Evolutionary conservation across 1,140 invertebrate species (phyloP).

Genomic region (Drosophila insularis): DNA sequence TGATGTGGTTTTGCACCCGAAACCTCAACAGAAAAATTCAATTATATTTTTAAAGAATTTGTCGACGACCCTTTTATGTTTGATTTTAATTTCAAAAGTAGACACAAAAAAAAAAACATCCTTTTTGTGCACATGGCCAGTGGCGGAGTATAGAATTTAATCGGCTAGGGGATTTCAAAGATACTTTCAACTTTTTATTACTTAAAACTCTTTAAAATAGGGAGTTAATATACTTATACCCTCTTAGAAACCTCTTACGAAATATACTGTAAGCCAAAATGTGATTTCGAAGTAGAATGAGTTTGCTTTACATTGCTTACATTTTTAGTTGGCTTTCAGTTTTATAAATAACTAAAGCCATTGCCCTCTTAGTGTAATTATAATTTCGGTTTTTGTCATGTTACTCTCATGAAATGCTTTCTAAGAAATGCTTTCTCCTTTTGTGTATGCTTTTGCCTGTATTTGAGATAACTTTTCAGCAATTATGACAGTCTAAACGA

Average conservation of each 20-base stretch:
- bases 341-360: too few species aligned
- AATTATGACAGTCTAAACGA: slow-evolving; percentile 49
- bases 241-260: too few species aligned
- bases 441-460: background rate
- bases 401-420: background rate
- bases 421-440: background rate
- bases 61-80: slow-evolving; percentile 14
- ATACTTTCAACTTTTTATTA: too few species aligned
- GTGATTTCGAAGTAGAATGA: too few species aligned
- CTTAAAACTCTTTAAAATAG: too few species aligned
- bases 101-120: slow-evolving; percentile 22
- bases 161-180: background rate
- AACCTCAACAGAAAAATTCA: slow-evolving; percentile 72
- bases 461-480: slow-evolving; percentile 7
- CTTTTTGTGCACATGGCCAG: background rate
- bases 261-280: too few species aligned
- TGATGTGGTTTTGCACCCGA: slow-evolving; percentile 35
- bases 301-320: too few species aligned
- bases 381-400: too few species aligned
- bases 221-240: too few species aligned
- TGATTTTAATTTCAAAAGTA: slow-evolving; percentile 33
- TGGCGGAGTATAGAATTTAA: background rate
- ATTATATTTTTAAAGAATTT: slow-evolving; percentile 56
- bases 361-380: too few species aligned
- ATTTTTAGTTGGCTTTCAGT: too few species aligned